phyloP scores from a whole-genome alignment of 2,888 invertebrate species.

The Cataglyphis altisquamis region DNA sequence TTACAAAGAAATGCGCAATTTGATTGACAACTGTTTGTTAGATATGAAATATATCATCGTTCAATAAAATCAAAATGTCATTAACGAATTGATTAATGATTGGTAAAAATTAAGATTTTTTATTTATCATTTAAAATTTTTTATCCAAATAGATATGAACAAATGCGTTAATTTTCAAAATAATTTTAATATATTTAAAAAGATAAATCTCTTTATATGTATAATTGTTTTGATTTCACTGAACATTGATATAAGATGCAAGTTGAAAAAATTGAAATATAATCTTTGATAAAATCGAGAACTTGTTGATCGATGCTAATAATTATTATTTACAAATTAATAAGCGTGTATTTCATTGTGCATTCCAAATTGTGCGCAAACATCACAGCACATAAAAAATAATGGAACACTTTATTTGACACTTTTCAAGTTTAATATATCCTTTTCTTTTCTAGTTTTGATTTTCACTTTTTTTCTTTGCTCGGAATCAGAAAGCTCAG shows the following conservation, averaged over 20 bases:
- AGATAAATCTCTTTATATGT: background rate
- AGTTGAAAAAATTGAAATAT: background rate
- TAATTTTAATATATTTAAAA: background rate
- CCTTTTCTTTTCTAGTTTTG: background rate
- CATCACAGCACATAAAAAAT: background rate
- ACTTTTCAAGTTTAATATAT: background rate
- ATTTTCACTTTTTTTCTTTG: slow-evolving; percentile 57
- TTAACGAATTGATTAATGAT: background rate
- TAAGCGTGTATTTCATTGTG: too few relatives aligned
- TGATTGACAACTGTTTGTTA: slow-evolving; percentile 9
- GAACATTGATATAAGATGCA: background rate
- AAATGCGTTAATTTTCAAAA: background rate
- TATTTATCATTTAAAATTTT: background rate
- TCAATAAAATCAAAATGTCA: slow-evolving; percentile 15
- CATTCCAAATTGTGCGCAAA: background rate
- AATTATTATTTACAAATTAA: slow-evolving; percentile 37
- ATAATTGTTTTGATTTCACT: background rate
- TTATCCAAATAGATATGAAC: background rate
- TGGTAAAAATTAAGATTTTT: background rate
- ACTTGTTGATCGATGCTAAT: background rate
- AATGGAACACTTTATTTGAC: background rate
- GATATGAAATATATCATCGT: slow-evolving; percentile 3
- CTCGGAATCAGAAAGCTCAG: slow-evolving; percentile 59
- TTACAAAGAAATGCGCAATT: slow-evolving; percentile 19
- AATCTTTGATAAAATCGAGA: background rate